A percentile compares a stretch with the other conserved stretches of the same genome.
Evolutionary conservation across 2,797 vertebrate genomes (phyloP).

Genomic region (Microctenopoma steveboyesi): DNA sequence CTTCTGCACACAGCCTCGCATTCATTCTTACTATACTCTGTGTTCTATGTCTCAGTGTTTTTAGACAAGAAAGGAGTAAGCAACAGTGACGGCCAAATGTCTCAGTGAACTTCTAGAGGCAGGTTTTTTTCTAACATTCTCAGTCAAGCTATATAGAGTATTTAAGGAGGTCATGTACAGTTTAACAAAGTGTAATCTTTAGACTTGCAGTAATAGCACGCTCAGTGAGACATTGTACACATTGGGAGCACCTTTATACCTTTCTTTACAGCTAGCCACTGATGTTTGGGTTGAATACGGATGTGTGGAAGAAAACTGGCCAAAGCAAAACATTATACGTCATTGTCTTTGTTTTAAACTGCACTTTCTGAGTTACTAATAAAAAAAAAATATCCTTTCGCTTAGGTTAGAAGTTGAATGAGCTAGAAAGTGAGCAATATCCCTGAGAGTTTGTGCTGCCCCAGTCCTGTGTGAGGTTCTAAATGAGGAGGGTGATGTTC

Average conservation of each 20-base stretch:
- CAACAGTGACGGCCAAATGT: slow-evolving; percentile 80
- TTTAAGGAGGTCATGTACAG: slow-evolving; percentile 71
- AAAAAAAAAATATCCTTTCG: slow-evolving; percentile 50
- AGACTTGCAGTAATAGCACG: slow-evolving; percentile 67
- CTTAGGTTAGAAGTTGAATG: slow-evolving; percentile 54
- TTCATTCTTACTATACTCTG: slow-evolving; percentile 82
- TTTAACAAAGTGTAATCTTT: slow-evolving; percentile 68
- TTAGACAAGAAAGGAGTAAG: slow-evolving; percentile 74
- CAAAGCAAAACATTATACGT: slow-evolving; percentile 84
- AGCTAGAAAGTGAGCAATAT: slow-evolving; percentile 63
- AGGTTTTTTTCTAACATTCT: slow-evolving; percentile 60
- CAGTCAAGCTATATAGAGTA: slow-evolving; percentile 67
- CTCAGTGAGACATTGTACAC: slow-evolving; percentile 72
- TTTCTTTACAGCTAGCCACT: slow-evolving; percentile 80
- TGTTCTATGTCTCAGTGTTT: slow-evolving; percentile 81
- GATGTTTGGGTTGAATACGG: slow-evolving; percentile 72
- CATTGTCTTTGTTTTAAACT: slow-evolving; percentile 83
- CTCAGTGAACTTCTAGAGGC: slow-evolving; percentile 65
- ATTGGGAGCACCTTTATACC: slow-evolving; percentile 76
- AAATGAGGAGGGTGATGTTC: slow-evolving; percentile 56
- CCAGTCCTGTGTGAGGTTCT: slow-evolving; percentile 63
- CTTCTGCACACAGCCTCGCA: slow-evolving; percentile 84
- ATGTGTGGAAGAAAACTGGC: slow-evolving; percentile 83
- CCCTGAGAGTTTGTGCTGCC: slow-evolving; percentile 63
- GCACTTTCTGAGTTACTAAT: slow-evolving; percentile 84